A percentile compares a stretch with the other conserved stretches of the same genome.
phyloP scores from a whole-genome alignment of 2,888 invertebrate genomes.

The Aspidapion aeneum region DNA sequence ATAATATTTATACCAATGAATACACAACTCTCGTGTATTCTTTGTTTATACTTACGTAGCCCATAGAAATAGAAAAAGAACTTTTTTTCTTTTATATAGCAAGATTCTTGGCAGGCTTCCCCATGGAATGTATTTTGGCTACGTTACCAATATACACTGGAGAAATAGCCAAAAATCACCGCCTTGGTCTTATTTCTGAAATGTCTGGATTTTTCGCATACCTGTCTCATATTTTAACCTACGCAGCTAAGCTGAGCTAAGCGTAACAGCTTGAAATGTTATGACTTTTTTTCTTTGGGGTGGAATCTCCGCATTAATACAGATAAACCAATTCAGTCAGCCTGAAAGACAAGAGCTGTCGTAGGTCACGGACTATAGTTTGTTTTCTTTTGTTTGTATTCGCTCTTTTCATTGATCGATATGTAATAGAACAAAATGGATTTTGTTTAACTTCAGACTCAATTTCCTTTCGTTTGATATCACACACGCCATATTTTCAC shows the following conservation, averaged over 20 bases:
- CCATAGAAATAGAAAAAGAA: too few species aligned
- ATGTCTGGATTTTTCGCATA: conserved; percentile 73
- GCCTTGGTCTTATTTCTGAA: conserved; percentile 80
- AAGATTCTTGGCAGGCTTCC: conserved; percentile 59
- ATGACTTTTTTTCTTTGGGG: conserved; percentile 67
- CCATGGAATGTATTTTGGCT: conserved; percentile 66
- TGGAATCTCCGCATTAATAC: conserved; percentile 80
- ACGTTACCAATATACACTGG: conserved; percentile 83
- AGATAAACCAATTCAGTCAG: conserved; percentile 57
- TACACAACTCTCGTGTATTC: too few species aligned
- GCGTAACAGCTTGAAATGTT: conserved; percentile 60
- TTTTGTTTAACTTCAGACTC: too few species aligned
- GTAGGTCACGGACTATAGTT: too few species aligned
- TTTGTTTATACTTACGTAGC: too few species aligned
- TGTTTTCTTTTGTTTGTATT: too few species aligned
- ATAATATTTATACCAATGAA: too few species aligned
- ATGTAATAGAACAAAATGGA: too few species aligned
- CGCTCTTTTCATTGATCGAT: too few species aligned
- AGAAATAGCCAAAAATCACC: conserved; percentile 77
- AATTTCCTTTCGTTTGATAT: too few species aligned
- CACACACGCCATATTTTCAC: too few species aligned
- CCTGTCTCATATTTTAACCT: conserved; percentile 65
- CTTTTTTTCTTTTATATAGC: conserved; percentile 56
- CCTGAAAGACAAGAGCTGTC: too few species aligned
- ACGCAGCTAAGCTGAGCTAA: conserved; percentile 68